Base-by-base conservation (phyloP, 2,888 invertebrate species). In the Hecatera dysodea region DNA sequence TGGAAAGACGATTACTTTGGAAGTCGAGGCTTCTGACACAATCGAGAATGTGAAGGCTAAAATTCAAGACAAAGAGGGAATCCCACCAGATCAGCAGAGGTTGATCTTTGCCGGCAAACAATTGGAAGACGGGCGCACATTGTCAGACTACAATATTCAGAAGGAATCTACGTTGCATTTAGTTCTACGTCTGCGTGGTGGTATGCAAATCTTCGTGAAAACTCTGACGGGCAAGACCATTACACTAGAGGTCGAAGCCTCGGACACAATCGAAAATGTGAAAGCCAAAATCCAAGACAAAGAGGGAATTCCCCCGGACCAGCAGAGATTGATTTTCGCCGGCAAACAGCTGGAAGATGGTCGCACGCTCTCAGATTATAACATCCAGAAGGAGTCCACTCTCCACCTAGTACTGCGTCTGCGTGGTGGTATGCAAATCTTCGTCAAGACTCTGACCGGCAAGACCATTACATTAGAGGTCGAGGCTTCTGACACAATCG, bases 211-310 rank as follows among this genome's bases (percentile, higher is more conserved):
- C 12, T 83, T 83, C 8, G 83, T 83, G 0, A 83, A 83, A 2
- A 83, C 83, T 0, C 8, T 83, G 0, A 83, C 83, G 1, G 83
- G 83, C 0, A 83, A 83, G 0, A 83, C 83, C 0, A 83, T 83
- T 0, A 83, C 83, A 0, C 0, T 83, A 0, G 83, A 83, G 0
- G 83, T 83, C 0, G 76, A 84, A 0, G 29, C 84, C 0, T 84
- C 83, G 0, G 83, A 84, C 63, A 84, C 83, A 0, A 84, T 84
- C 0, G 83, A 84, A 8, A 84, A 84, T 5, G 83, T 84, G 0
- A 84, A 84, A 52, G 83, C 83, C 0, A 84, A 84, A 39, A 84
- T 84, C 0, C 84, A 84, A 0, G 84, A 84, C 17, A 84, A 84
- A 7, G 84, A 84, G 0, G 84, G 84, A 12, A 84, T 84, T 0